A percentile compares a stretch with the other conserved stretches of the same genome.
phyloP scores from a whole-genome alignment of 2,888 invertebrate species.

The Zootermopsis nevadensis region DNA sequence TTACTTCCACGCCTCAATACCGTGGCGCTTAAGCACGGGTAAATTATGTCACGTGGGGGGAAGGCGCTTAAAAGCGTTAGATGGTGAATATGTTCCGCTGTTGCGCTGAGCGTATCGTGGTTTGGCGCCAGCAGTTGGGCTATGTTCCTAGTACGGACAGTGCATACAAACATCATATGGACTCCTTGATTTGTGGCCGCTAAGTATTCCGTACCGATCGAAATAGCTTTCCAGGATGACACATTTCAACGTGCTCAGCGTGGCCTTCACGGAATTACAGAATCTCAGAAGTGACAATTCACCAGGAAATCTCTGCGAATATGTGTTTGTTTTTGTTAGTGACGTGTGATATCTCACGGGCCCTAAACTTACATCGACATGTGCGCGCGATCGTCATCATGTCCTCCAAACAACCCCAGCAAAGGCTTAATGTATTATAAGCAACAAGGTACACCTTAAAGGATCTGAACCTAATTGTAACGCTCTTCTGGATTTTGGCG shows the following conservation, averaged over 20 bases:
- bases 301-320: background rate
- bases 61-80: too few species aligned
- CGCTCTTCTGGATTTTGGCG: too few species aligned
- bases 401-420: too few species aligned
- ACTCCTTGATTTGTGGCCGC: constrained; percentile 39
- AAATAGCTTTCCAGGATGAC: background rate
- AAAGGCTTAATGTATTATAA: too few species aligned
- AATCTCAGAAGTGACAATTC: constrained; percentile 22
- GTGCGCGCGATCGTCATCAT: background rate
- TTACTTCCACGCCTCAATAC: too few species aligned
- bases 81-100: background rate
- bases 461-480: too few species aligned
- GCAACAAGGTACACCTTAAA: too few species aligned
- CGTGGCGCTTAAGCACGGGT: too few species aligned
- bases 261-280: background rate
- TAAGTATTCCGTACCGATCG: constrained; percentile 7
- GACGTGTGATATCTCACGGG: background rate
- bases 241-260: background rate
- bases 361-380: background rate
- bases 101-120: background rate
- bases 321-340: constrained; percentile 24
- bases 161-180: constrained; percentile 37
- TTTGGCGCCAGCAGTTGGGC: constrained; percentile 18
- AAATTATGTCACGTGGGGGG: too few species aligned
- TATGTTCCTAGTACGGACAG: constrained; percentile 19